Evolutionary conservation across 2,797 vertebrate genomes (phyloP), one percentile per base, ranked within the genome.

Genomic region (Oreochromis mossambicus): DNA sequence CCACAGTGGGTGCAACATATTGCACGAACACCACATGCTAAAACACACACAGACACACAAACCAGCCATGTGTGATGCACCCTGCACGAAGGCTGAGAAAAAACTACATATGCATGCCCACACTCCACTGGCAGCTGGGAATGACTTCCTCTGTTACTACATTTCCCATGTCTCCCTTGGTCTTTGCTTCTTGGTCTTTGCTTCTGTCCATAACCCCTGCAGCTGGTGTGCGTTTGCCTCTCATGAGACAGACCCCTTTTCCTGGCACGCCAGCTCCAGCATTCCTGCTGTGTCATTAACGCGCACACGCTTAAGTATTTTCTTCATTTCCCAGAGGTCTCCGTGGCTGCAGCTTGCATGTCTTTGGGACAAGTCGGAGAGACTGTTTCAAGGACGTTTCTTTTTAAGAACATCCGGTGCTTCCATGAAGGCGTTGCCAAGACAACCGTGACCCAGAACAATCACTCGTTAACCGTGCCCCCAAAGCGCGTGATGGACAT

Each of bases 151-250:
- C 63, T 2, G 2, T 79, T 36, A 81, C 80, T 84, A 76, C 70
- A 5, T 76, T 81, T 82, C 77, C 50, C 78, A 78, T 83, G 79
- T 77, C 19, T 54, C 76, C 38, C 34, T 24, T 14, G 26, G 56
- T 58, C 8, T 58, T 61, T 17, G 48, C 38, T 52, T 77, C 38
- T 21, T 8, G 36, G 54, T 56, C 55, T 58, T 63, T 15, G 38
- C 46, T 54, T 78, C 34, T 29, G 51, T 73, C 36, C 56, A 7
- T 48, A 48, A 70, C 73, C 78, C 82, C 66, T 86, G 43, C 86
- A 89, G 87, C 85, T 87, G 81, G 78, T 82, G 81, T 83, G 55
- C 75, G 75, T 84, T 52, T 82, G 52, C 32, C 6, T 55, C 55
- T 89, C 77, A 34, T 73, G 80, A 41, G 5, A 56, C 19, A 76